Percentiles rank a stretch among this genome's conserved stretches.
Conservation (phyloP, 2,113 vertebrate species). For the Scatophagus argus region DNA sequence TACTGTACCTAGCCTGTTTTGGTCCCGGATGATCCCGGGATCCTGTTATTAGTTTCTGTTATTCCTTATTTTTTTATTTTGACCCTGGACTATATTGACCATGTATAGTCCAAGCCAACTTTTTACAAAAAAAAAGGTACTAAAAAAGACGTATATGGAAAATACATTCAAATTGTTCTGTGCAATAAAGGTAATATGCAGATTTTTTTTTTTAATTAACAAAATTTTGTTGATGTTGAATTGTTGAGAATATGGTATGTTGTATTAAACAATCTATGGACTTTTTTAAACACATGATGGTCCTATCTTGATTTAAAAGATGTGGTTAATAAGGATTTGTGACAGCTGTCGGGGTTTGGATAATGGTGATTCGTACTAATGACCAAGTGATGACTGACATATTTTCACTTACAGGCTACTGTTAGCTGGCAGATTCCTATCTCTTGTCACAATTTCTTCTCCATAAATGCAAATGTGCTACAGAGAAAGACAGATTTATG, state of each 20-base stretch:
- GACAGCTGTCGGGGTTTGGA: neutral
- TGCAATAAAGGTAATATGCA: slow-evolving; percentile 89
- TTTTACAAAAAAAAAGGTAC: slow-evolving; percentile 80
- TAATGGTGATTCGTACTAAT: neutral
- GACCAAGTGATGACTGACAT: neutral
- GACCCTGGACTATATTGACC: slow-evolving; percentile 79
- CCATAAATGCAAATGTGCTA: neutral
- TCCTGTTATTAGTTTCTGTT: slow-evolving; percentile 63
- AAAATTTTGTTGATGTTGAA: slow-evolving; percentile 87
- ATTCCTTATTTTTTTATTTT: slow-evolving; percentile 68
- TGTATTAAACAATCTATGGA: slow-evolving; percentile 89
- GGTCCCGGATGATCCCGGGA: slow-evolving; percentile 62
- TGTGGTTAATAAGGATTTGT: neutral
- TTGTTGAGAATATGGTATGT: slow-evolving; percentile 88
- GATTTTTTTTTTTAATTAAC: slow-evolving; percentile 86
- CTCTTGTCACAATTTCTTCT: neutral
- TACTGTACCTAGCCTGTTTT: slow-evolving; percentile 75
- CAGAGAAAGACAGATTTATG: neutral
- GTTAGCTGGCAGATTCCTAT: neutral
- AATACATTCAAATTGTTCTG: slow-evolving; percentile 87
- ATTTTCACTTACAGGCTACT: neutral
- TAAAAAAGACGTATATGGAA: slow-evolving; percentile 82
- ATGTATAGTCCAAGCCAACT: slow-evolving; percentile 85
- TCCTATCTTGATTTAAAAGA: slow-evolving; percentile 69
- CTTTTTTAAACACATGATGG: slow-evolving; percentile 79